phyloP scores from a whole-genome alignment of 2,888 invertebrate species.

The Chelonus formosanus region DNA sequence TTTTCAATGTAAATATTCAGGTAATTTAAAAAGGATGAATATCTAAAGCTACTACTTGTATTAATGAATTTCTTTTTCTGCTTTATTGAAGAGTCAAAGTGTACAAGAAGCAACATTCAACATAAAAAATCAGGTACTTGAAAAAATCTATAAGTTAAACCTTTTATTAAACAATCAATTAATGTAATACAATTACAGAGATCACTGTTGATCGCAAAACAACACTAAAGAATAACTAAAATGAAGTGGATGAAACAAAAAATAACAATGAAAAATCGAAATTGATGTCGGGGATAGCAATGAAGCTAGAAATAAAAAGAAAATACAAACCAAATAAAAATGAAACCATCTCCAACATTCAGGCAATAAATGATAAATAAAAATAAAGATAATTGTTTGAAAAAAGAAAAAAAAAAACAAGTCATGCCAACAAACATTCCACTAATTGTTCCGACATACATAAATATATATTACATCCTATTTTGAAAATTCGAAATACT shows the following conservation, averaged over 20 bases:
- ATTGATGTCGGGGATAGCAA: background rate
- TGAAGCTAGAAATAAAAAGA: background rate
- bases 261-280: constrained; percentile 2
- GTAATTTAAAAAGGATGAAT: no score
- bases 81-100: background rate
- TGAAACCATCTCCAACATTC: no score
- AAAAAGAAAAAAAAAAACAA: background rate
- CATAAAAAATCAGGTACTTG: constrained; percentile 11
- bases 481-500: no score
- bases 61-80: background rate
- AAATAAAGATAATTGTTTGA: background rate
- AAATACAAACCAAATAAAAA: constrained; percentile 8
- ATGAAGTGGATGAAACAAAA: constrained; percentile 5
- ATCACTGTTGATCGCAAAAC: constrained; percentile 22
- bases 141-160: constrained; percentile 27
- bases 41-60: no score
- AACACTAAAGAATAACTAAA: constrained; percentile 24
- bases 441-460: no score
- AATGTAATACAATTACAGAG: constrained; percentile 30
- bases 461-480: no score
- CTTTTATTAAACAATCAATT: constrained; percentile 30
- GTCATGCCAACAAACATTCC: no score
- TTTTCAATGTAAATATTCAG: no score
- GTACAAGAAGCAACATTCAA: constrained; percentile 11
- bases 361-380: background rate